A percentile compares a stretch with the other conserved stretches of the same genome.
Conservation (phyloP, 2,797 vertebrate genomes). For the Buceros bicornis region DNA sequence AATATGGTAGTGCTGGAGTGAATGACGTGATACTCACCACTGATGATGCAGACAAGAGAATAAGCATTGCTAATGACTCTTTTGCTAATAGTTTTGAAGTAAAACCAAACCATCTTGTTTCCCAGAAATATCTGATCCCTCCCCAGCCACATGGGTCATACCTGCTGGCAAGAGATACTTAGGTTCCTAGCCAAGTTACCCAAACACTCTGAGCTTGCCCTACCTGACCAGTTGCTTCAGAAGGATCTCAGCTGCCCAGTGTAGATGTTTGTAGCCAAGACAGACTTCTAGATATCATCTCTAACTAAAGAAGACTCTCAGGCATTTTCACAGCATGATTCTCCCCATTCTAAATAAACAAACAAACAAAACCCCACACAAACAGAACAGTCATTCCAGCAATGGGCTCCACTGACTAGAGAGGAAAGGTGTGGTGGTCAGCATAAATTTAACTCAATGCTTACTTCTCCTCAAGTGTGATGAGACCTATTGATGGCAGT, state of each 20-base stretch:
- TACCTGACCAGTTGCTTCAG: neutral
- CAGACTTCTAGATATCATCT: neutral
- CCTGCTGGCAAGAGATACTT: neutral
- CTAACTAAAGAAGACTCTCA: neutral
- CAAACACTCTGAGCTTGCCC: neutral
- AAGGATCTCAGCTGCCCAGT: neutral
- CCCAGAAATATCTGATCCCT: neutral
- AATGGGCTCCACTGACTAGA: fast-evolving
- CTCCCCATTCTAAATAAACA: neutral
- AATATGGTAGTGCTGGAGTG: neutral
- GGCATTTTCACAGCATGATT: neutral
- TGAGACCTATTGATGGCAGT: neutral
- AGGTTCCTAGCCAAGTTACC: neutral
- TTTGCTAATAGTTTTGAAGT: neutral
- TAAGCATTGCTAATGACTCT: neutral
- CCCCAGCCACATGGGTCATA: neutral
- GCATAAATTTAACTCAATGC: neutral
- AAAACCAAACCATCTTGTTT: neutral
- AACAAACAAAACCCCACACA: neutral
- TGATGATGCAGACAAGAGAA: neutral
- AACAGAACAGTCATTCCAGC: neutral
- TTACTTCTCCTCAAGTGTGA: neutral
- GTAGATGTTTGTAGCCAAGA: neutral
- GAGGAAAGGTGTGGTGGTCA: neutral
- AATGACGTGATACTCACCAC: neutral